These are phyloP conservation scores for Brachypteracias leptosomus DNA, from an alignment of 2,113 vertebrate species.

Conservation along the genomic window DNA sequence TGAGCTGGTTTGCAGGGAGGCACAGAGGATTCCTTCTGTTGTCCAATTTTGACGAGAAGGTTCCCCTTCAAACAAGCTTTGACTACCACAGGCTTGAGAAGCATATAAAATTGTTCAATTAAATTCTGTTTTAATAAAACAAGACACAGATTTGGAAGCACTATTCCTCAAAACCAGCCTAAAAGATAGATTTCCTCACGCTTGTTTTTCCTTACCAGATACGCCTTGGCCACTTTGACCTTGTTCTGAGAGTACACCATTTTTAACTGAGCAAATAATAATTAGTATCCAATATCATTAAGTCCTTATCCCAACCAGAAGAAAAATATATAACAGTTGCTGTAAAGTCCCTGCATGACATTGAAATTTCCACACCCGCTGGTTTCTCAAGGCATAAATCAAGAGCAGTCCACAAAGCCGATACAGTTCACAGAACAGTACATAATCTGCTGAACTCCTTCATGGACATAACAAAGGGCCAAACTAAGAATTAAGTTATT, in stretches of 20 bases:
- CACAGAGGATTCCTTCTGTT: neutral
- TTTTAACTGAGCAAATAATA: neutral
- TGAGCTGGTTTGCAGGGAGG: neutral
- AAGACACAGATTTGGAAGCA: neutral
- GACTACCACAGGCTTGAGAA: neutral
- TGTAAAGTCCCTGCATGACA: neutral
- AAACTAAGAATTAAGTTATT: neutral
- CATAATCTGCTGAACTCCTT: accelerated
- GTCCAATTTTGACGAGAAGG: neutral
- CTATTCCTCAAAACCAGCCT: neutral
- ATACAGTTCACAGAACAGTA: neutral
- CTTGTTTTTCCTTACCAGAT: neutral
- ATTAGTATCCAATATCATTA: neutral
- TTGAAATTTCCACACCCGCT: neutral
- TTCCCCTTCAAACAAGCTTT: neutral
- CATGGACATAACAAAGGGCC: neutral
- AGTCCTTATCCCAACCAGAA: neutral
- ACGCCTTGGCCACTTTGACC: neutral
- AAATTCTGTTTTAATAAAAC: neutral
- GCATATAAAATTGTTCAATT: neutral
- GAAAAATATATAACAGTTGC: neutral
- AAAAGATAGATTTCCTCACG: neutral
- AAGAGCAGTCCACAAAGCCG: neutral
- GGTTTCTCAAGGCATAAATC: neutral
- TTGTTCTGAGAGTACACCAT: neutral